A percentile compares a stretch with the other conserved stretches of the same genome.
Conservation (phyloP, 1,140 invertebrate genomes). For the Drosophila arizonae region DNA sequence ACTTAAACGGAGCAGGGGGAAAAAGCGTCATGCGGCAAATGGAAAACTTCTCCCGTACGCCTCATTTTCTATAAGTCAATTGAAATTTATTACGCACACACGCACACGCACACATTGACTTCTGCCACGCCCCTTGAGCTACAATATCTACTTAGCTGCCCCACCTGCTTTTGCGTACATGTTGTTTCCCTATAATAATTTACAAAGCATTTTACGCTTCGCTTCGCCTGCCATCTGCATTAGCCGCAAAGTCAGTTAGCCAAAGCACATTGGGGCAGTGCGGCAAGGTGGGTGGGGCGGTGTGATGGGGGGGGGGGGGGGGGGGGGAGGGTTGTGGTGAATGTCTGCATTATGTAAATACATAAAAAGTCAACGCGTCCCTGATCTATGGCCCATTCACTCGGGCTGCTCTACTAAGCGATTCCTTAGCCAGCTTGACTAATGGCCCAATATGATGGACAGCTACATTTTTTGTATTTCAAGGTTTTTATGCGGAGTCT, state of each 20-base stretch:
- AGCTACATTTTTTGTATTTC: slow-evolving; percentile 2
- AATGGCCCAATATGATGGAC: slow-evolving; percentile 36
- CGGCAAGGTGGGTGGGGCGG: neutral
- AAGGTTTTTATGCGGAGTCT: neutral
- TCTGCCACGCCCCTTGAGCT: neutral
- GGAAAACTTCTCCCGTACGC: slow-evolving; percentile 30
- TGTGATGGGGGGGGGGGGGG: neutral
- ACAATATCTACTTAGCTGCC: neutral
- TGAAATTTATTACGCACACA: slow-evolving; percentile 65
- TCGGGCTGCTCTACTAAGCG: neutral
- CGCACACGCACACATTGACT: slow-evolving; percentile 32
- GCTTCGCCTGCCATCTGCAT: slow-evolving; percentile 74
- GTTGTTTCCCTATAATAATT: slow-evolving; percentile 61
- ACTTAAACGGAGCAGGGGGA: neutral
- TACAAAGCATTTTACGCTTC: slow-evolving; percentile 75
- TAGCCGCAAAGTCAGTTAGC: slow-evolving; percentile 70
- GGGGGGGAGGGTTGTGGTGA: slow-evolving; percentile 12
- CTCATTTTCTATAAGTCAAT: slow-evolving; percentile 63
- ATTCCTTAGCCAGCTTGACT: slow-evolving; percentile 11
- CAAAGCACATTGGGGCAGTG: neutral
- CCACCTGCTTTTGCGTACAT: slow-evolving; percentile 9
- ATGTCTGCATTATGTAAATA: slow-evolving; percentile 59
- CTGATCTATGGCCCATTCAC: slow-evolving; percentile 46
- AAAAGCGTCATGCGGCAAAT: slow-evolving; percentile 4
- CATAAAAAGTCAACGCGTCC: slow-evolving; percentile 18